phyloP scores from a whole-genome alignment of 2,113 vertebrate species.

The Pogonocichla stellata region DNA sequence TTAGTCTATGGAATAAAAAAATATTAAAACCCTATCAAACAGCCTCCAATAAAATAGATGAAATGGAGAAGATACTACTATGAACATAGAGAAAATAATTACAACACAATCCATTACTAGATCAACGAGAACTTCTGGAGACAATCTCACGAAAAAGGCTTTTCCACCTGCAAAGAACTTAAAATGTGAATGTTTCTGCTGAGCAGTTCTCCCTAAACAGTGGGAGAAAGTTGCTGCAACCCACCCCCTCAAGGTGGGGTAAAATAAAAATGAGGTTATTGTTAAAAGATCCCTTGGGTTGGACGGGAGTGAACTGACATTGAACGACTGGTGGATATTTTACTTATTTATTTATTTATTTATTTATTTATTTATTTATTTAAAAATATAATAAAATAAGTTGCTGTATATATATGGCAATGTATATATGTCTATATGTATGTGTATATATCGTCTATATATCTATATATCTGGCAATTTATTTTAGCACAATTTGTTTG shows the following conservation, averaged over 20 bases:
- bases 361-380: no score
- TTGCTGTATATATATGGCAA: no score
- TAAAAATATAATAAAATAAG: no score
- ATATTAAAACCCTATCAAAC: fast-evolving
- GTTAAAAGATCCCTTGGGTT: not conserved
- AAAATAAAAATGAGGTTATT: not conserved
- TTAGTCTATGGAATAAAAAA: fast-evolving
- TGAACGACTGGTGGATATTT: not conserved
- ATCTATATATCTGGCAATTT: not conserved
- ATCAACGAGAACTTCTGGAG: no score
- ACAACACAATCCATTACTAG: fast-evolving
- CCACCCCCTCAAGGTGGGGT: no score
- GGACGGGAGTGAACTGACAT: not conserved
- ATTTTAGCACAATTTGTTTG: not conserved
- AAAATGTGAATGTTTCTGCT: not conserved
- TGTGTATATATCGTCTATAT: no score
- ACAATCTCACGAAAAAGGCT: not conserved
- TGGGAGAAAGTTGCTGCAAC: not conserved
- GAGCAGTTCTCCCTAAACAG: not conserved
- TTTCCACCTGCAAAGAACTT: not conserved
- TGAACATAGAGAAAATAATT: not conserved
- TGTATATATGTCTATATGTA: no score
- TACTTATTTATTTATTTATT: no score
- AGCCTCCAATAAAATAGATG: not conserved
- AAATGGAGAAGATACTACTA: fast-evolving